These are phyloP conservation scores for Halichondria panicea DNA, from an alignment of 37 sponge, comb jelly and placozoan genomes.

Conservation along the genomic window DNA sequence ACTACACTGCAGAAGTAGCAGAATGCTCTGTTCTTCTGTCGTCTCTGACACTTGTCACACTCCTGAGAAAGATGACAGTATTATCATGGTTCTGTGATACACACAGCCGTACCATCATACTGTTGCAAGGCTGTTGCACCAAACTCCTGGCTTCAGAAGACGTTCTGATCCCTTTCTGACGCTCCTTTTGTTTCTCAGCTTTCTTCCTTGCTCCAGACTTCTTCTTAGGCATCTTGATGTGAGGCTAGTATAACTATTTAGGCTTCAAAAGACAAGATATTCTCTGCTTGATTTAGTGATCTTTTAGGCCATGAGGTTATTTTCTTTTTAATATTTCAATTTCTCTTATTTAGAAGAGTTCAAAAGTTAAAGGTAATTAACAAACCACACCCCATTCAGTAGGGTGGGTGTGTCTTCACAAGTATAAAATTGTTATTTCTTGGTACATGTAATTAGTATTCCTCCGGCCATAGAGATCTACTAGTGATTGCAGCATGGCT, in stretches of 20 bases:
- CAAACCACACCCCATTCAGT: no score
- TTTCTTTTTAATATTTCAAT: background rate
- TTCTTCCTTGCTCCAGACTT: constrained; percentile 96
- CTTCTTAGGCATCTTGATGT: constrained; percentile 96
- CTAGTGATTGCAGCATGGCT: no score
- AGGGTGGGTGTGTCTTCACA: no score
- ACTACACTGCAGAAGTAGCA: constrained; percentile 93
- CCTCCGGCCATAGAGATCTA: no score
- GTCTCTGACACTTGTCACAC: constrained; percentile 90
- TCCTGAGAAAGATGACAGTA: constrained; percentile 39
- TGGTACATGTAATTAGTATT: no score
- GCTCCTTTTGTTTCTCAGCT: constrained; percentile 87
- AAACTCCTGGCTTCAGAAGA: constrained; percentile 41
- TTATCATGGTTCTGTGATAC: background rate
- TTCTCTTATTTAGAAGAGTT: no score
- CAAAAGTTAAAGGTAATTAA: no score
- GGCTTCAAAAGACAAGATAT: background rate
- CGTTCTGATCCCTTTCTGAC: constrained; percentile 83
- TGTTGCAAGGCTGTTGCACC: constrained; percentile 75
- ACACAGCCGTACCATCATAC: constrained; percentile 77
- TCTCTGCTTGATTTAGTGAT: background rate
- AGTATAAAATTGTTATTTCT: no score
- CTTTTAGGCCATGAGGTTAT: no score
- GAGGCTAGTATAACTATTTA: background rate
- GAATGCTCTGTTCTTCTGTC: constrained; percentile 97